Evolutionary conservation across 2,113 vertebrate genomes (phyloP), one percentile per base, ranked within the genome.

Genomic region (Leptobrachium leishanense): DNA sequence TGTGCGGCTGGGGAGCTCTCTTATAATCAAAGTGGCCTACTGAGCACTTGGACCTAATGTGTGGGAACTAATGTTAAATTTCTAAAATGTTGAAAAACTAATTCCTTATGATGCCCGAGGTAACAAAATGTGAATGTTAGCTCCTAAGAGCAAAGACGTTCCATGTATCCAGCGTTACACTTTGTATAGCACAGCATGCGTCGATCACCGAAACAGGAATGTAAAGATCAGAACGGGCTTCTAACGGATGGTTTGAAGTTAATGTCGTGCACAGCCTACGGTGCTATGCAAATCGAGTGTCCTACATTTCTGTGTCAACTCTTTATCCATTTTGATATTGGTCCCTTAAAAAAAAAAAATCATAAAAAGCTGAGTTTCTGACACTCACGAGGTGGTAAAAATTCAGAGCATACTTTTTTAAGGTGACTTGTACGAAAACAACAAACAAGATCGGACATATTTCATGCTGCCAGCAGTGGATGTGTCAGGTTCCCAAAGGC

Each of bases 231-330:
- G 77, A 39, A 46, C 63, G n/a, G 62, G 42, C 63, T 79, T 73
- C 70, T 73, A 59, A 73, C 42, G 41, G 2, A 31, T 39, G 55
- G 67, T 62, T 77, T 77, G 54, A 70, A 70, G 71, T 59, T 81
- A 62, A 81, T 74, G 71, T 74, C 57, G 20, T 54, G 68, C 55
- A 11, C 71, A 68, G 71, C 64, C 72, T 67, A 46, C 65, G 44
- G 71, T 74, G 43, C 54, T 44, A 81, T 81, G 78, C 72, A 74
- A 80, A 80, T 80, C 7, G 54, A 59, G n/a, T 68, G 77, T 44
- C 71, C 77, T 80, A 80, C 50, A 74, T 74, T 81, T 62, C 31
- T 62, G 20, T 74, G 71, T 44, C 12, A 31, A 43, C 39, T 57
- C 43, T 31, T 31, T 74, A 68, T 74, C 42, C 15, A 54, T 57